These are phyloP conservation scores for Drosophila ambigua DNA, from an alignment of 1,140 invertebrate species.

Conservation along the genomic window DNA sequence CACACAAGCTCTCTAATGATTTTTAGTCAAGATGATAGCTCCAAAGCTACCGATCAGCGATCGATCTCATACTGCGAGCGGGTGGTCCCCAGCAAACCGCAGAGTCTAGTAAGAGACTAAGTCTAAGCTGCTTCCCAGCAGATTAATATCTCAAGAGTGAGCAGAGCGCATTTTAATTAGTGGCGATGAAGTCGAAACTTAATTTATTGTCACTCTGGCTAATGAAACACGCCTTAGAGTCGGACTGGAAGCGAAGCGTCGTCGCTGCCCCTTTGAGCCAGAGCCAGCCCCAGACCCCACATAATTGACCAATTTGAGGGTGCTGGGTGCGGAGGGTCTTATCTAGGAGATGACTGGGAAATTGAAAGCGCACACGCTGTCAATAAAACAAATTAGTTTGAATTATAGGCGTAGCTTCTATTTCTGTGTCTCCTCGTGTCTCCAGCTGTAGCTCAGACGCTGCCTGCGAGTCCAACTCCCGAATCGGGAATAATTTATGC, in stretches of 20 bases:
- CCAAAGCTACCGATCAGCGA: constrained; percentile 69
- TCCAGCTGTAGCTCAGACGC: too few species aligned
- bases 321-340: constrained; percentile 30
- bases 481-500: constrained; percentile 63
- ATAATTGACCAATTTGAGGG: constrained; percentile 78
- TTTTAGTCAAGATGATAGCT: constrained; percentile 73
- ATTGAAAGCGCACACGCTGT: constrained; percentile 71
- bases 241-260: not conserved
- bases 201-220: constrained; percentile 81
- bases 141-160: constrained; percentile 77
- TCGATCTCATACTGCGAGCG: constrained; percentile 44
- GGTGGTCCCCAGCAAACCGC: constrained; percentile 50
- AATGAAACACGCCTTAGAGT: constrained; percentile 69
- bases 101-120: constrained; percentile 43
- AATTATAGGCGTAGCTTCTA: constrained; percentile 78
- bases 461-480: too few species aligned
- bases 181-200: constrained; percentile 61
- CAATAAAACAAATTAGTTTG: constrained; percentile 83
- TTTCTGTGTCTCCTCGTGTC: constrained; percentile 6
- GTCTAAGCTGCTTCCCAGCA: constrained; percentile 72
- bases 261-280: not conserved
- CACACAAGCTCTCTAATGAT: constrained; percentile 60
- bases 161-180: constrained; percentile 76
- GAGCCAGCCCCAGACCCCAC: constrained; percentile 8
- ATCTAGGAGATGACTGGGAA: constrained; percentile 22